phyloP scores from a whole-genome alignment of 2,797 vertebrate species.

The Pogonophryne albipinna region DNA sequence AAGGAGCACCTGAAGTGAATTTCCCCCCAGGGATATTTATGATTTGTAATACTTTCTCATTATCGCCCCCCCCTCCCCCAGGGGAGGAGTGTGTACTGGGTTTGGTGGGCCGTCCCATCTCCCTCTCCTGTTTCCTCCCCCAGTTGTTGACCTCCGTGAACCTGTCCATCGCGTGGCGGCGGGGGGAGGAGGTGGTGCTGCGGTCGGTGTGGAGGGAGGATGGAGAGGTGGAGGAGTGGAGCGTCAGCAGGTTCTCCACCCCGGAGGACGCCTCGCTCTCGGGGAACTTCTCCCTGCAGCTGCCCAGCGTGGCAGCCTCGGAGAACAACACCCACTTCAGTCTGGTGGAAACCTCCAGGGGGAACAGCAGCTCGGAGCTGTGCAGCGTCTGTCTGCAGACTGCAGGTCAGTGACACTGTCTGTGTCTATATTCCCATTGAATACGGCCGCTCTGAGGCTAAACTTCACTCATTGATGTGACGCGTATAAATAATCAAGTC shows the following conservation, averaged over 20 bases:
- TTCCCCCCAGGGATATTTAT: too few species aligned
- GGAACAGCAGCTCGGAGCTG: slow-evolving; percentile 41
- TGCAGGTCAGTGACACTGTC: slow-evolving; percentile 71
- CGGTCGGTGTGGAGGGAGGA: slow-evolving; percentile 52
- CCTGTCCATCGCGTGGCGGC: slow-evolving; percentile 76
- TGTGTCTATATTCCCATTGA: too few species aligned
- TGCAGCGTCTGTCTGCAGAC: slow-evolving; percentile 73
- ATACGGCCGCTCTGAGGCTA: too few species aligned
- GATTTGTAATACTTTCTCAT: too few species aligned
- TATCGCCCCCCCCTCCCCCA: slow-evolving; percentile 26
- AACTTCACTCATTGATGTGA: too few species aligned
- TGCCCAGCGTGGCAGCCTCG: slow-evolving; percentile 48
- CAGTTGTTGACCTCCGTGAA: slow-evolving; percentile 35
- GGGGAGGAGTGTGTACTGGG: slow-evolving; percentile 70
- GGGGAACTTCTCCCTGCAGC: slow-evolving; percentile 73
- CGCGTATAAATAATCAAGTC: too few species aligned
- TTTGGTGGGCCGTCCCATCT: slow-evolving; percentile 50
- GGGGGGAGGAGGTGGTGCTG: slow-evolving; percentile 57
- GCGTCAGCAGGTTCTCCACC: slow-evolving; percentile 35
- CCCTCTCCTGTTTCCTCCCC: slow-evolving; percentile 69
- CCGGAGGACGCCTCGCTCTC: slow-evolving; percentile 41
- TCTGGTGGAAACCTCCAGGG: slow-evolving; percentile 49
- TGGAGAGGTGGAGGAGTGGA: slow-evolving; percentile 41
- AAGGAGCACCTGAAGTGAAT: too few species aligned
- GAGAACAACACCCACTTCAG: slow-evolving; percentile 52